Evolutionary conservation across 2,113 vertebrate species (phyloP), one percentile per base, ranked within the genome.

Genomic region (Podilymbus podiceps): DNA sequence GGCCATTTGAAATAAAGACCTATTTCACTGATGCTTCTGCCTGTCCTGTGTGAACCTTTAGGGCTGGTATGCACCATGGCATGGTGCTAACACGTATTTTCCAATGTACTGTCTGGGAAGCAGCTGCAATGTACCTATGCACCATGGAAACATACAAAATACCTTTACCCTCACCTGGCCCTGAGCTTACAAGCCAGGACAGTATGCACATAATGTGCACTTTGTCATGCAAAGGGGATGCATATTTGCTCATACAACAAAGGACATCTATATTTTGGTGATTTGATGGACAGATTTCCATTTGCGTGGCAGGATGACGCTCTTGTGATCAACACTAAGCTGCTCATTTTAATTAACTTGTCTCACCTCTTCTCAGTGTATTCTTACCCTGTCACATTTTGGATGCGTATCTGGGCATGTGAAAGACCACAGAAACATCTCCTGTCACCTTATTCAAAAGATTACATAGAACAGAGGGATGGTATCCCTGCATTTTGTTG

Each of bases 161-260:
- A 62, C 3, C 16, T 53, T 74, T 23, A 73, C 30, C 40, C 19
- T 52, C 33, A 68, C 12, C 0, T 85, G 35, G 13, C 38, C 52
- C 35, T 49, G 30, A 80, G 38, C 16, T 67, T 28, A 74, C 5
- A 77, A 86, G 38, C 19, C 63, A 74, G 13, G 68, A 76, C 5
- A 76, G 21, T 17, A 33, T 10, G 12, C 33, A 13, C 15, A 58
- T n/a, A 76, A 20, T 5, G 15, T 0, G 1, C 0, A 2, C 38
- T 77, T 19, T 74, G 49, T 6, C 15, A 68, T 8, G 11, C 17
- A 76, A 38, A 53, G 6, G 12, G 40, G 44, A 75, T 75, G 47
- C 4, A 1, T 20, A 35, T 52, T 64, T 72, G 27, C 19, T 79
- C 53, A 58, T 46, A n/a, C 4, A 83, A 38, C 21, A 67, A 85